Base-by-base conservation (phyloP, 2,113 vertebrate genomes). In the Gambusia holbrooki region DNA sequence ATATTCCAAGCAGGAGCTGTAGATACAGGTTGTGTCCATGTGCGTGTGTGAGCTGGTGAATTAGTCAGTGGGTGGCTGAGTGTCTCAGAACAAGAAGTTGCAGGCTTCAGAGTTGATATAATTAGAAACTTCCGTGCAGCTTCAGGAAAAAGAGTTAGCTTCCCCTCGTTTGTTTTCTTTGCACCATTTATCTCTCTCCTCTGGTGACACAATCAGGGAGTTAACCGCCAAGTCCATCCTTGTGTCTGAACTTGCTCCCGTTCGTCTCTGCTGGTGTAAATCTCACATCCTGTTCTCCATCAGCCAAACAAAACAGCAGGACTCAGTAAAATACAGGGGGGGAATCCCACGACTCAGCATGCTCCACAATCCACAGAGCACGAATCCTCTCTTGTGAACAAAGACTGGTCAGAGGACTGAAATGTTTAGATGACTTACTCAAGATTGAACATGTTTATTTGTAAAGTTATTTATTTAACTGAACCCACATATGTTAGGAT, bases 111-210 rank as follows among this genome's bases (percentile, higher is more conserved):
- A 84, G 79, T 92, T 82, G 83, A 86, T 92, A 88, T 92, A 95
- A 94, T 87, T 93, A 88, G 93, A 90, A 77, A 93, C 90, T 94
- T 95, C 86, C 77, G 73, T 74, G 81, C 69, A 79, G 84, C 80
- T 78, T 91, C 90, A 84, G 82, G 81, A 87, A 89, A 92, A 90
- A 91, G 83, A 84, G 71, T 77, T 69, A 0, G 72, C 78, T 86
- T 84, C 86, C 87, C 67, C 76, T 84, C 1, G 77, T 76, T 82
- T 85, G 83, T 90, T 93, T 90, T 90, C 71, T 83, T 84, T 86
- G 82, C 66, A 81, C 82, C 83, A 79, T 87, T 90, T 91, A 91
- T 90, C 89, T 90, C 73, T 74, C 65, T 77, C 84, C 85, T 90
- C 78, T 69, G 45, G 82, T 81, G 79, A 90, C 87, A 81, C 61